A percentile compares a stretch with the other conserved stretches of the same genome.
Conservation (phyloP, 2,888 invertebrate species). For the Pseudolycoriella hygida region DNA sequence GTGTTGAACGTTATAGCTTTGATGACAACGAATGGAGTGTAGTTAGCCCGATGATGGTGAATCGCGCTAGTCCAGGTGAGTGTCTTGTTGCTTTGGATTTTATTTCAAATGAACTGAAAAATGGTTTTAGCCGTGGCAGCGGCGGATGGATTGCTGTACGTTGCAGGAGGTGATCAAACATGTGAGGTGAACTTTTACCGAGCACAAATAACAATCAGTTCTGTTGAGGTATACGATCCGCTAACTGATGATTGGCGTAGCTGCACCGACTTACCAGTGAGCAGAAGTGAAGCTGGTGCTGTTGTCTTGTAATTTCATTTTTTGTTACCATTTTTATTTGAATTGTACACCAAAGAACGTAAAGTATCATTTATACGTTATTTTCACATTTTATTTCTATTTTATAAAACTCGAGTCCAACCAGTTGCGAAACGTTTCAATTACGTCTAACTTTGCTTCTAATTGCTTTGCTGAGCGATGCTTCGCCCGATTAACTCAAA, state of each 20-base stretch:
- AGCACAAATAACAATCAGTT: slow-evolving; percentile 65
- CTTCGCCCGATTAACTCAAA: too few species aligned
- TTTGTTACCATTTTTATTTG: too few species aligned
- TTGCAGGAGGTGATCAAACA: slow-evolving; percentile 72
- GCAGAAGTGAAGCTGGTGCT: slow-evolving; percentile 74
- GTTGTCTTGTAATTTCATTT: slow-evolving; percentile 44
- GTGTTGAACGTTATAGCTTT: slow-evolving; percentile 49
- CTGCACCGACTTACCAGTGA: slow-evolving; percentile 62
- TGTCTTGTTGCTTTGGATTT: too few species aligned
- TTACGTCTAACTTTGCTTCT: too few species aligned
- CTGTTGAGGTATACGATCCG: slow-evolving; percentile 74
- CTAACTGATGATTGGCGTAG: slow-evolving; percentile 57
- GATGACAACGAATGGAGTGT: slow-evolving; percentile 50
- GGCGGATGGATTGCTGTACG: slow-evolving; percentile 64
- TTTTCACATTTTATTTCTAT: too few species aligned
- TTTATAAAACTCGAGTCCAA: too few species aligned
- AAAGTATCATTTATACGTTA: too few species aligned
- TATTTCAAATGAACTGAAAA: too few species aligned
- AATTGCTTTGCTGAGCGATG: too few species aligned
- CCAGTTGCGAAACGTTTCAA: too few species aligned
- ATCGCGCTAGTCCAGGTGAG: slow-evolving; percentile 49
- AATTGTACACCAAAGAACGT: too few species aligned
- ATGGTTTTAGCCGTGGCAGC: slow-evolving; percentile 48
- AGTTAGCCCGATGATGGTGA: slow-evolving; percentile 52
- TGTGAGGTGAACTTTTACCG: slow-evolving; percentile 68